Percentiles rank a stretch among this genome's conserved stretches.
These are phyloP conservation scores for Galaxias olidus DNA, from an alignment of 2,797 vertebrate species.

Conservation along the genomic window DNA sequence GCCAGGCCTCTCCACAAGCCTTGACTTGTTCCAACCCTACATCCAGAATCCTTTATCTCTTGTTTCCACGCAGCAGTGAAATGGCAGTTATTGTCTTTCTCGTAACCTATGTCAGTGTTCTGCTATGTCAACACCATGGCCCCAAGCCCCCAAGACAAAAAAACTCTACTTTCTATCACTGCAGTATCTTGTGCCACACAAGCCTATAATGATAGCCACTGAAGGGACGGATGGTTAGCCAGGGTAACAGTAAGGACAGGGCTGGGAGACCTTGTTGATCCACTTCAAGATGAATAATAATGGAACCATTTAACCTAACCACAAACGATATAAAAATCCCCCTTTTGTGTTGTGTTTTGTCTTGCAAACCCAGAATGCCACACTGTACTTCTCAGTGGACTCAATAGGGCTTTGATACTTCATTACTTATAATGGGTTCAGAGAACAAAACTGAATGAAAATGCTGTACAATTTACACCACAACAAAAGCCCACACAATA, in stretches of 20 bases:
- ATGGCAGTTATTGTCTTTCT: conserved; percentile 12
- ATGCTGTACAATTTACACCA: no score
- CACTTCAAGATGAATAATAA: conserved; percentile 10
- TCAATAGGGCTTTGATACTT: no score
- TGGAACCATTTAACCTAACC: conserved; percentile 2
- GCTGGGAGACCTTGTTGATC: conserved; percentile 19
- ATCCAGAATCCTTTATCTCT: conserved; percentile 70
- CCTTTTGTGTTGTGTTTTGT: neutral
- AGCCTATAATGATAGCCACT: conserved; percentile 34
- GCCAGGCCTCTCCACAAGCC: conserved; percentile 45
- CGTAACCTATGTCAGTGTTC: conserved; percentile 19
- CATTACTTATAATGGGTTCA: no score
- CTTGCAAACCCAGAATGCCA: neutral
- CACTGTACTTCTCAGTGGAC: neutral
- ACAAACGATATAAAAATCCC: neutral
- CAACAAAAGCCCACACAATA: no score
- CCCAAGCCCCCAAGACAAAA: conserved; percentile 6
- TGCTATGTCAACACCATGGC: conserved; percentile 3
- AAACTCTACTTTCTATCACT: conserved; percentile 7
- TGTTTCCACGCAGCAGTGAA: conserved; percentile 53
- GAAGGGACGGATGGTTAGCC: conserved; percentile 42
- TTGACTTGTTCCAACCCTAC: conserved; percentile 37
- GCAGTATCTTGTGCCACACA: conserved; percentile 13
- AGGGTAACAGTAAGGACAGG: conserved; percentile 47
- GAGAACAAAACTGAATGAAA: no score